Conservation (phyloP, 2,113 vertebrate genomes). For the Dasypus novemcinctus region DNA sequence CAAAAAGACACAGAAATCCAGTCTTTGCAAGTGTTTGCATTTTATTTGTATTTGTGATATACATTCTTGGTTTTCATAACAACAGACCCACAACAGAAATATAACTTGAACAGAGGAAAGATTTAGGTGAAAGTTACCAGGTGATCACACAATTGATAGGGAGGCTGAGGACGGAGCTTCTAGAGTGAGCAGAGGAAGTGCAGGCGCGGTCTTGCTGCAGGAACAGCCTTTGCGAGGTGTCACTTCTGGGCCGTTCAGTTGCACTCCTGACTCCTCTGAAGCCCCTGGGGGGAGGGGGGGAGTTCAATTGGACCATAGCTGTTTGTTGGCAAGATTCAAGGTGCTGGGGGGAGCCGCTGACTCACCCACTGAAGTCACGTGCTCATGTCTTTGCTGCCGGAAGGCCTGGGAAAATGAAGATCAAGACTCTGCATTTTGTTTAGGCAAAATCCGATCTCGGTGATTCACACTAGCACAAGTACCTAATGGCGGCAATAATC, state of each 20-base stretch:
- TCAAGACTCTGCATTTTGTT: background rate
- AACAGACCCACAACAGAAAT: background rate
- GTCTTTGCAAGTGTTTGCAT: background rate
- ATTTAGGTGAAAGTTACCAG: background rate
- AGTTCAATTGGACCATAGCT: background rate
- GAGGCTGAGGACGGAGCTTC: background rate
- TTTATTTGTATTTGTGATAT: background rate
- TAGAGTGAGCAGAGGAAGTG: too few species aligned
- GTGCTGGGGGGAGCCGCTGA: background rate
- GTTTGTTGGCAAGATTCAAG: background rate
- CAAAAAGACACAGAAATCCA: background rate
- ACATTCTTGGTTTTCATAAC: background rate
- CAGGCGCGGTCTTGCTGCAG: accelerated
- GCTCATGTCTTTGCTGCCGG: background rate
- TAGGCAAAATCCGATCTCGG: too few species aligned
- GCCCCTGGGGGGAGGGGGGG: background rate
- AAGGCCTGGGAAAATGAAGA: background rate
- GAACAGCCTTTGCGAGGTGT: background rate
- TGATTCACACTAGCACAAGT: too few species aligned
- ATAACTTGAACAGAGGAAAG: background rate
- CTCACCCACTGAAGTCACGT: background rate
- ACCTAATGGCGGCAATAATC: too few species aligned
- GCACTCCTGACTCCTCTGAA: background rate
- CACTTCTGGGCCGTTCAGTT: background rate
- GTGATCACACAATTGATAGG: background rate